Percentiles rank a stretch among this genome's conserved stretches.
phyloP scores from a whole-genome alignment of 53 echinoderm and acorn worm genomes.

The Stichopus horrens region DNA sequence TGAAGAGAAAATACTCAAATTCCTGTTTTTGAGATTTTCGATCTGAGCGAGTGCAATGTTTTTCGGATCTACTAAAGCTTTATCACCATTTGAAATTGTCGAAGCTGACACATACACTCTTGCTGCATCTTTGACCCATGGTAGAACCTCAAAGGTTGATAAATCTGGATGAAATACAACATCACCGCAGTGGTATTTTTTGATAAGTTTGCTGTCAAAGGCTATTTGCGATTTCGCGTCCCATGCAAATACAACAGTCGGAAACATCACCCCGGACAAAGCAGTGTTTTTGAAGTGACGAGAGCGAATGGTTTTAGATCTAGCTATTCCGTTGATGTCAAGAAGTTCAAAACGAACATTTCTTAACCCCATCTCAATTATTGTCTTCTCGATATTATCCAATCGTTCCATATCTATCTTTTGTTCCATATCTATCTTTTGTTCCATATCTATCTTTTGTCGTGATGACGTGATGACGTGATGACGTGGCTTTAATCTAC shows the following conservation, averaged over 20 bases:
- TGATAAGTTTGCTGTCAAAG: neutral
- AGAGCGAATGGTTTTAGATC: slow-evolving; percentile 59
- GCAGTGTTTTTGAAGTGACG: slow-evolving; percentile 49
- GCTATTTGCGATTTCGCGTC: neutral
- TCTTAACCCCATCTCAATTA: neutral
- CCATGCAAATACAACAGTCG: neutral
- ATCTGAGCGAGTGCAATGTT: neutral
- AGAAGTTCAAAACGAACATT: slow-evolving; percentile 60
- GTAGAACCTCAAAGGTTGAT: neutral
- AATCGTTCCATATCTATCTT: neutral
- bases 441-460: neutral
- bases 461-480: too few species aligned
- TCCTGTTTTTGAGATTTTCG: neutral
- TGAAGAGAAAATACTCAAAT: neutral
- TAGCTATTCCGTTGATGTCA: slow-evolving; percentile 57
- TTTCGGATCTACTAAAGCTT: too few species aligned
- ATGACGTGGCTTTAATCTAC: too few species aligned
- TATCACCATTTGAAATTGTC: too few species aligned
- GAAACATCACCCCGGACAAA: neutral
- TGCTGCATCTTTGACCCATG: neutral
- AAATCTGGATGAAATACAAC: neutral
- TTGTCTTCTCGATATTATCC: neutral
- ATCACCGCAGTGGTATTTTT: neutral
- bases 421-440: neutral
- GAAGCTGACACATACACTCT: neutral